phyloP scores from a whole-genome alignment of 1,140 invertebrate genomes.

The Neodiprion pinetum region DNA sequence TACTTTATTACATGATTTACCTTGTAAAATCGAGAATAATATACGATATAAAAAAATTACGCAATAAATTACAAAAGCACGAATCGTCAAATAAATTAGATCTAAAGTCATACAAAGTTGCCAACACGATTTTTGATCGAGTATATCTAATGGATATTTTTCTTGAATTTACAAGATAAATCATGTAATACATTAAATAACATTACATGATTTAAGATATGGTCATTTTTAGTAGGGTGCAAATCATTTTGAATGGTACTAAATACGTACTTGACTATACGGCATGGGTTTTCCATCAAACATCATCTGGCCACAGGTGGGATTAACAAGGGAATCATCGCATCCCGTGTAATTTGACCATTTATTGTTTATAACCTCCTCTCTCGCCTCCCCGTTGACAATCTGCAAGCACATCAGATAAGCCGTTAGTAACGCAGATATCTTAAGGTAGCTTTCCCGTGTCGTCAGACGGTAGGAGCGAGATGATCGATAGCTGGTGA shows the following conservation, averaged over 20 bases:
- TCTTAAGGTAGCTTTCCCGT: not conserved
- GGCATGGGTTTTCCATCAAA: constrained; percentile 49
- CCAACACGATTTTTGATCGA: constrained; percentile 41
- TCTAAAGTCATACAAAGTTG: constrained; percentile 33
- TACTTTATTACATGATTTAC: too few species aligned
- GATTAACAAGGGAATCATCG: constrained; percentile 39
- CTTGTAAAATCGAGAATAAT: not conserved
- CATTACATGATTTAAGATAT: not conserved
- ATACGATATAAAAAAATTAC: constrained; percentile 1
- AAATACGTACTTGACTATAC: constrained; percentile 49
- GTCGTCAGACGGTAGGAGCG: not conserved
- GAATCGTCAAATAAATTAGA: not conserved
- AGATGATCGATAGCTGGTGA: not conserved
- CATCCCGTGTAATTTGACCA: constrained; percentile 53
- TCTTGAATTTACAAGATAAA: too few species aligned
- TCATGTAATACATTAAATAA: too few species aligned
- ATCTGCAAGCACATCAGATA: constrained; percentile 32
- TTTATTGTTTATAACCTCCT: constrained; percentile 58
- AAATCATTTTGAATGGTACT: not conserved
- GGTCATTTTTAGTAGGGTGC: not conserved
- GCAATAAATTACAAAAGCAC: not conserved
- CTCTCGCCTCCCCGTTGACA: constrained; percentile 56
- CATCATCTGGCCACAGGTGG: constrained; percentile 55
- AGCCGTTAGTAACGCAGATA: not conserved
- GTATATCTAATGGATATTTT: too few species aligned